phyloP scores from a whole-genome alignment of 2,797 vertebrate species.

The Molossus alvarezi region DNA sequence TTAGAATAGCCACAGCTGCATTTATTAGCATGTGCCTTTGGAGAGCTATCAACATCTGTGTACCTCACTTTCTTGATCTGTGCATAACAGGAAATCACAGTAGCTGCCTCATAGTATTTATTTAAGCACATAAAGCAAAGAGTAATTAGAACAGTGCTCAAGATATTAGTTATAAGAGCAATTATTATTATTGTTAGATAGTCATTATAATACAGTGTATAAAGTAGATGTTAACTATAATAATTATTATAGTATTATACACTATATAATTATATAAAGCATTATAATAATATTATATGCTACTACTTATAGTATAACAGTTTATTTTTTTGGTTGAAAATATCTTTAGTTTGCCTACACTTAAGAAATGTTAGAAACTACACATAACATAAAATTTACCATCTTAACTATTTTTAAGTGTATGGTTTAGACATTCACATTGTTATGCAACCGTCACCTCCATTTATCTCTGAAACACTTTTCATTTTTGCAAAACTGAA shows the following conservation, averaged over 20 bases:
- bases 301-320: neutral
- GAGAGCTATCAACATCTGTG: neutral
- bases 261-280: neutral
- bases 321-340: slow-evolving; percentile 47
- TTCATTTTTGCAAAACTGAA: neutral
- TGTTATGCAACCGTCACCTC: neutral
- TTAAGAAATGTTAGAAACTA: neutral
- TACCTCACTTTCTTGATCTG: slow-evolving; percentile 34
- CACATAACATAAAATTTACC: neutral
- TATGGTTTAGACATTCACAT: neutral
- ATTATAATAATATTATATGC: neutral
- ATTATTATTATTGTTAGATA: neutral
- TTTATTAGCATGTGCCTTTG: neutral
- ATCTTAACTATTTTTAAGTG: neutral
- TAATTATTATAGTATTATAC: neutral
- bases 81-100: slow-evolving; percentile 56
- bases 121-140: neutral
- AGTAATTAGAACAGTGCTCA: slow-evolving; percentile 14
- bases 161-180: neutral
- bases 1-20: neutral
- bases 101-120: neutral
- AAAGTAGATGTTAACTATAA: neutral
- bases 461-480: neutral
- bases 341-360: slow-evolving; percentile 14
- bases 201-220: neutral